Evolutionary conservation across 1,140 invertebrate species (phyloP).

Genomic region (Drosophila truncata): DNA sequence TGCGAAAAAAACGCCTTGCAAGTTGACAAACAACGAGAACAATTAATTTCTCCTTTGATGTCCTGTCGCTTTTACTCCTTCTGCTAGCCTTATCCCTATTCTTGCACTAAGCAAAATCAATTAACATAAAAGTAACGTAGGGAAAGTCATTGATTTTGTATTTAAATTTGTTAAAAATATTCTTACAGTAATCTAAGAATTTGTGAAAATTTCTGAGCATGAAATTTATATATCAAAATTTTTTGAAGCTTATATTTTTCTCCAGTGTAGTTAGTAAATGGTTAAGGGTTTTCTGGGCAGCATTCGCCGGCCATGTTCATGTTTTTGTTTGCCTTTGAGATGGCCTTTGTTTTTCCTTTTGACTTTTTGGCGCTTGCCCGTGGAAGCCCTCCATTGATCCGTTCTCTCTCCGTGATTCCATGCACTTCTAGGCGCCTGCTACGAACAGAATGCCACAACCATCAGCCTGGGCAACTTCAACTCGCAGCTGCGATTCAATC

Average conservation of each 20-base stretch:
- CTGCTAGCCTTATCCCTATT: slow-evolving; percentile 3
- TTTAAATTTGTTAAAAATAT: background rate
- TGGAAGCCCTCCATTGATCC: slow-evolving; percentile 45
- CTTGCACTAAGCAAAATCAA: background rate
- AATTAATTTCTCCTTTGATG: slow-evolving; percentile 74
- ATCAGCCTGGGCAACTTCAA: slow-evolving; percentile 85
- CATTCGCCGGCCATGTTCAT: slow-evolving; percentile 17
- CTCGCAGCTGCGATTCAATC: slow-evolving; percentile 85
- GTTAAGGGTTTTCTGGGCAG: slow-evolving; percentile 10
- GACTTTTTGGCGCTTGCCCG: slow-evolving; percentile 37
- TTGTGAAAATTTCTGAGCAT: background rate
- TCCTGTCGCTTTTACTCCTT: background rate
- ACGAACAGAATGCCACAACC: slow-evolving; percentile 59
- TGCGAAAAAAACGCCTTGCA: slow-evolving; percentile 27
- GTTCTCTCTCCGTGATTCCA: slow-evolving; percentile 28
- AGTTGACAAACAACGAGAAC: slow-evolving; percentile 50
- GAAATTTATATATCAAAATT: background rate
- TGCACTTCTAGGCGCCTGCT: slow-evolving; percentile 76
- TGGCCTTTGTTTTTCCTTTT: slow-evolving; percentile 30
- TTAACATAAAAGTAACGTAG: background rate
- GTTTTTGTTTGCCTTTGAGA: slow-evolving; percentile 34
- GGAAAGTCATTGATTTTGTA: background rate
- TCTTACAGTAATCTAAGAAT: too few relatives aligned
- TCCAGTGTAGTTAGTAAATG: slow-evolving; percentile 6
- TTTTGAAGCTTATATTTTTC: background rate